These are phyloP conservation scores for Spialia ferax DNA, from an alignment of 2,888 invertebrate species.

Conservation along the genomic window DNA sequence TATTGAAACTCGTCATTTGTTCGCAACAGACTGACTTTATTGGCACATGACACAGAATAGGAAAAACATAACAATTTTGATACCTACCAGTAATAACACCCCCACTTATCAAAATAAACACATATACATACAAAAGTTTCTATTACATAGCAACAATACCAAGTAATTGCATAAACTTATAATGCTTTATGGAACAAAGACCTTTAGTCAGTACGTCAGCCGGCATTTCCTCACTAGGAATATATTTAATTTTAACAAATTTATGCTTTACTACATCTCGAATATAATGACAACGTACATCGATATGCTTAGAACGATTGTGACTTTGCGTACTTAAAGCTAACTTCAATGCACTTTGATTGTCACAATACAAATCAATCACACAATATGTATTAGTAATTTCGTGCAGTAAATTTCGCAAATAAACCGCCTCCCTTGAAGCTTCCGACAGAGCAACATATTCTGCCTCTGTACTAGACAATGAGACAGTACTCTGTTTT, in stretches of 20 bases:
- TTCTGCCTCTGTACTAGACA: constrained; percentile 7
- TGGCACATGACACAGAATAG: too few species aligned
- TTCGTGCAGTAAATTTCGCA: constrained; percentile 1
- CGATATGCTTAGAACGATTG: background rate
- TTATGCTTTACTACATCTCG: background rate
- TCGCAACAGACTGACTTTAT: too few species aligned
- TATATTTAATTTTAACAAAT: constrained; percentile 1
- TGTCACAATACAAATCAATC: background rate
- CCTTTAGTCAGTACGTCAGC: constrained; percentile 1
- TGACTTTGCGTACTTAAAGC: background rate
- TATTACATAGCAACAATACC: constrained; percentile 4
- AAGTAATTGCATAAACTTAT: background rate
- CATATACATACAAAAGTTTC: too few species aligned
- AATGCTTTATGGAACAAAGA: background rate
- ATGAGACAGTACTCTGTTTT: constrained; percentile 5
- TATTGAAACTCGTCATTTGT: too few species aligned
- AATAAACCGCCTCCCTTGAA: background rate
- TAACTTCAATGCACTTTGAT: constrained; percentile 1
- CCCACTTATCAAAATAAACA: constrained; percentile 7
- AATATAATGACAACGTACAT: constrained; percentile 1
- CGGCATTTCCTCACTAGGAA: constrained; percentile 4
- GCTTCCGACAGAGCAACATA: background rate
- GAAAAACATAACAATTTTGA: too few species aligned
- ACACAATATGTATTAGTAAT: background rate
- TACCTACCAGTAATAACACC: background rate